Conservation (phyloP, 2,113 vertebrate genomes). For the Euleptes europaea region DNA sequence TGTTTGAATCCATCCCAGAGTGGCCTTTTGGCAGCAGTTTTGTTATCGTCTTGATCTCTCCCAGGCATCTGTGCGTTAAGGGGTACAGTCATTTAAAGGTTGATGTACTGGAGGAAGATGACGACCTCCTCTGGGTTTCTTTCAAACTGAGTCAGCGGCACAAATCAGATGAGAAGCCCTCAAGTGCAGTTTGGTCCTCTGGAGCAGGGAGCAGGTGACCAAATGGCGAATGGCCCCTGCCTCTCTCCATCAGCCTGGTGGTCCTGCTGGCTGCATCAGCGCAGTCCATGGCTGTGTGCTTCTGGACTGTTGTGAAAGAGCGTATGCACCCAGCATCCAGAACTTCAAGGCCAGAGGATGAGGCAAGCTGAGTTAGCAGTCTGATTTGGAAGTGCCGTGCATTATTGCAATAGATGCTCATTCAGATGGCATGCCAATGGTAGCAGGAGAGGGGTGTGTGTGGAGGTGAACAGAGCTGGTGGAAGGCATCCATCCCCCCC, state of each 20-base stretch:
- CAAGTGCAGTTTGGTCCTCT: not conserved
- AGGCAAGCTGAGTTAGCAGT: not conserved
- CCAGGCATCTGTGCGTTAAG: too few species aligned
- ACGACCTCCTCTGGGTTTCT: not conserved
- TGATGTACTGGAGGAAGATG: not conserved
- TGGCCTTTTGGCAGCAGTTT: not conserved
- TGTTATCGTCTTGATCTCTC: not conserved
- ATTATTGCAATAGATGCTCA: not conserved
- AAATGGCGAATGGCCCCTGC: not conserved
- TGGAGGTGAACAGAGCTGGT: not conserved
- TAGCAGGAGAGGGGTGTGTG: not conserved
- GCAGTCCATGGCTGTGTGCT: not conserved
- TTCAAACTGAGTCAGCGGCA: not conserved
- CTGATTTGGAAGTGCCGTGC: not conserved
- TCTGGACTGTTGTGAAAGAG: not conserved
- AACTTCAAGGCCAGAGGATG: not conserved
- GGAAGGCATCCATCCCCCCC: not conserved
- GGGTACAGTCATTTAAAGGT: not conserved
- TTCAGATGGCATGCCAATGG: not conserved
- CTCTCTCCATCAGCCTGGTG: not conserved
- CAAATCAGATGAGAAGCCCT: not conserved
- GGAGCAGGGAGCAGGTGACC: not conserved
- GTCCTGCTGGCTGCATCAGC: not conserved
- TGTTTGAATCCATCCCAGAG: not conserved
- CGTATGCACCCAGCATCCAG: too few species aligned